Percentiles rank a stretch among this genome's conserved stretches.
phyloP scores from a whole-genome alignment of 2,113 vertebrate genomes.

The Etia nguti region DNA sequence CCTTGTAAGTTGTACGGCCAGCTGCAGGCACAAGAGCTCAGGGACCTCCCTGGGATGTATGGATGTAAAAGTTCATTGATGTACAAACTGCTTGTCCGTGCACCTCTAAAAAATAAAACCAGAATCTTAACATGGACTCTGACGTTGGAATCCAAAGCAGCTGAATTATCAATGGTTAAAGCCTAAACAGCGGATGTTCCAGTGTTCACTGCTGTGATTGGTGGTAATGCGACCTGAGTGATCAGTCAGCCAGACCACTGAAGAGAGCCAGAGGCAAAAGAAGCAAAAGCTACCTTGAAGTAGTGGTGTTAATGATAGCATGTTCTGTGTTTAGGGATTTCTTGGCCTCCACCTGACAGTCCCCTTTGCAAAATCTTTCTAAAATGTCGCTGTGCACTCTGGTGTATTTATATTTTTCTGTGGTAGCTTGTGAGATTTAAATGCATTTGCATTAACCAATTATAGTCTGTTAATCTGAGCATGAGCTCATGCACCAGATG shows the following conservation, averaged over 20 bases:
- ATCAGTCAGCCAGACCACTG: not conserved
- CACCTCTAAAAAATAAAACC: not conserved
- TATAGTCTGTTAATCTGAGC: not conserved
- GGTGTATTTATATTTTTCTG: not conserved
- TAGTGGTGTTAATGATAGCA: not conserved
- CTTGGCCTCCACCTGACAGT: rapidly evolving
- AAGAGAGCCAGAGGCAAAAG: not conserved
- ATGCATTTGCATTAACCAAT: not conserved
- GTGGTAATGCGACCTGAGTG: not conserved
- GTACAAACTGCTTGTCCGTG: not conserved
- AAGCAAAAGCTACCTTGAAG: not conserved
- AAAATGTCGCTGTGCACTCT: not conserved
- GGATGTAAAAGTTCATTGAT: not conserved
- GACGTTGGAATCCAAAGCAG: not conserved
- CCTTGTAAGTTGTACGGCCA: not conserved
- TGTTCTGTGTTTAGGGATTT: not conserved
- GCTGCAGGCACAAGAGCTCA: not conserved
- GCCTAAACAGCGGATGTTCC: not conserved
- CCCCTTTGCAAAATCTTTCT: not conserved
- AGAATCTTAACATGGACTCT: not conserved
- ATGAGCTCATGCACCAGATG: not conserved
- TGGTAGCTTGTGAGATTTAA: not conserved
- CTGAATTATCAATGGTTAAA: not conserved
- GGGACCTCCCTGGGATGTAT: not conserved
- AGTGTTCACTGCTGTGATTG: not conserved